These are phyloP conservation scores for Hydrophis major DNA, from an alignment of 2,797 vertebrate species.

Conservation along the genomic window DNA sequence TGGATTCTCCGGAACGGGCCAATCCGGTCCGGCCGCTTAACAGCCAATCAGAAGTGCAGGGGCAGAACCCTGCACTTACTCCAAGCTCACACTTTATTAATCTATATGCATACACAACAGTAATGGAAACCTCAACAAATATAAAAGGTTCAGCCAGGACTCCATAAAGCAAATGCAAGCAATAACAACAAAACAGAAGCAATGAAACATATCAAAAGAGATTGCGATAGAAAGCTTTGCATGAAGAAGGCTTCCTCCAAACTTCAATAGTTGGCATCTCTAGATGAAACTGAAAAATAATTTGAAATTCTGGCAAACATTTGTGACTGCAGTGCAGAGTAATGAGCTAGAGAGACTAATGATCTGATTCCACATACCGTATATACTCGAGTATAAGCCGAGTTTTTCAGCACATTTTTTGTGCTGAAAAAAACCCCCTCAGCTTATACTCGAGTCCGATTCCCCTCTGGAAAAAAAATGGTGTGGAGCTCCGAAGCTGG, in stretches of 20 bases:
- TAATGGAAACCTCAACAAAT: background rate
- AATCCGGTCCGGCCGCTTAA: too few relatives aligned
- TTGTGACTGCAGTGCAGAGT: background rate
- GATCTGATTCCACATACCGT: background rate
- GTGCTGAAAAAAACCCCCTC: too few relatives aligned
- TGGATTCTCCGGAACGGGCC: too few relatives aligned
- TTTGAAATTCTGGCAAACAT: background rate
- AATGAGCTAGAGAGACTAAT: background rate
- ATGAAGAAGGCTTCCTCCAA: background rate
- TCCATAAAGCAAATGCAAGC: background rate
- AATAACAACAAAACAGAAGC: background rate
- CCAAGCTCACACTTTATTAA: too few relatives aligned
- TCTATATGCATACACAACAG: too few relatives aligned
- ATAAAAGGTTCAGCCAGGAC: background rate
- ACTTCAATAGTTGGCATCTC: background rate
- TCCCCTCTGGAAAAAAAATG: too few relatives aligned
- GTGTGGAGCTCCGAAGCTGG: too few relatives aligned
- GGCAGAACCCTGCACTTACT: too few relatives aligned
- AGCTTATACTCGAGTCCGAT: too few relatives aligned
- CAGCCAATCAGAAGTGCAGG: too few relatives aligned
- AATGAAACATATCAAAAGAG: background rate
- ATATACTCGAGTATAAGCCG: too few relatives aligned
- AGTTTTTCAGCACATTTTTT: too few relatives aligned
- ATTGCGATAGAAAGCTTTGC: background rate
- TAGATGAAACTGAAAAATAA: background rate